Conservation (phyloP, 2,113 vertebrate species). For the Pipra filicauda region DNA sequence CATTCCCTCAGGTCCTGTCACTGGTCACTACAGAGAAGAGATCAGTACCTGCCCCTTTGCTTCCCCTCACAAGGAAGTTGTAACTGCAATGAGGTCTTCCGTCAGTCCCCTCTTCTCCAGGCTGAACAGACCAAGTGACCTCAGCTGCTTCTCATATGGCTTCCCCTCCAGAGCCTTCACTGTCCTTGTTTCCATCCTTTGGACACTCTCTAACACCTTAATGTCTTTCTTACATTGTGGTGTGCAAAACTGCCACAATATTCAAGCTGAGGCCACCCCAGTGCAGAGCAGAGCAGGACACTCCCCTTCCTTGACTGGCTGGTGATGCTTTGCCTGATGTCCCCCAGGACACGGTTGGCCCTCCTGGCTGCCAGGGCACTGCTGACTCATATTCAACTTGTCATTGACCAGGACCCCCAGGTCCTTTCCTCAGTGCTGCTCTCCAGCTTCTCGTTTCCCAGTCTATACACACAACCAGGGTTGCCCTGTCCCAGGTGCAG, state of each 20-base stretch:
- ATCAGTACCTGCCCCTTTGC: background rate
- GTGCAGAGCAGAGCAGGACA: background rate
- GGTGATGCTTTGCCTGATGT: fast-evolving
- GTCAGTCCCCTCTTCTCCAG: background rate
- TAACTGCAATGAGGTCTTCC: background rate
- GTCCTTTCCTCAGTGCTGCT: fast-evolving
- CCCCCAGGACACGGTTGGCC: background rate
- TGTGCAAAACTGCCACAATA: background rate
- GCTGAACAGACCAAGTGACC: background rate
- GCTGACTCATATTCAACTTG: background rate
- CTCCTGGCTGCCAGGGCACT: background rate
- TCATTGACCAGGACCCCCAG: background rate
- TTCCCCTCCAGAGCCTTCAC: background rate
- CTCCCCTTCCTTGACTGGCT: background rate
- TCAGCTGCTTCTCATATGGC: fast-evolving
- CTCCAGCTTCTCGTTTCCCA: background rate
- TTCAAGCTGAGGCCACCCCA: fast-evolving
- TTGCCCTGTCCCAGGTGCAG: background rate
- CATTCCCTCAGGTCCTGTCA: background rate
- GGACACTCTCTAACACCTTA: background rate
- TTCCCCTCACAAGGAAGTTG: background rate
- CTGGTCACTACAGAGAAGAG: background rate
- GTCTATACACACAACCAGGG: background rate
- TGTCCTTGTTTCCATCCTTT: background rate
- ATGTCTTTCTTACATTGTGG: background rate